phyloP scores from a whole-genome alignment of 2,888 invertebrate genomes.

The Synanthedon andrenaeformis region DNA sequence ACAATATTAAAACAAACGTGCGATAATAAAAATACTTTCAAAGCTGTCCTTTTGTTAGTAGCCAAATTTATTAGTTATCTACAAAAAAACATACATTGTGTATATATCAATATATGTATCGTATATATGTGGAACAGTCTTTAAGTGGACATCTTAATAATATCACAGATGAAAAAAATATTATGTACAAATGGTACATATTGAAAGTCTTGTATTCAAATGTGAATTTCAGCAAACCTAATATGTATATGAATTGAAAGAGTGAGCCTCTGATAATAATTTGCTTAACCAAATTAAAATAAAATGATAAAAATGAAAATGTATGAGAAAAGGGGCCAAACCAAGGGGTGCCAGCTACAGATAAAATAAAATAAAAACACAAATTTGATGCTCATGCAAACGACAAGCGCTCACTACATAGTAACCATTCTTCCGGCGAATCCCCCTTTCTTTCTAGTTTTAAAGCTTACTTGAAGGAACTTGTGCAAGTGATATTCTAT shows the following conservation, averaged over 20 bases:
- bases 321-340: slow-evolving; percentile 52
- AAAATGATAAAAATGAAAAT: not conserved
- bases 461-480: not conserved
- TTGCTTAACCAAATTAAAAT: not conserved
- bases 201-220: not conserved
- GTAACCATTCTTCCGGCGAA: slow-evolving; percentile 28
- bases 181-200: not conserved
- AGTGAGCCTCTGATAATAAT: not conserved
- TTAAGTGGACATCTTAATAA: not conserved
- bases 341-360: slow-evolving; percentile 69
- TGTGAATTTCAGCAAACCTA: not conserved
- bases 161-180: not conserved
- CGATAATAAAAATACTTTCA: slow-evolving; percentile 7
- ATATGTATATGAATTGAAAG: not conserved
- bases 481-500: too few relatives aligned
- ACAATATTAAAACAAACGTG: slow-evolving; percentile 8
- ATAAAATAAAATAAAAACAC: slow-evolving; percentile 33
- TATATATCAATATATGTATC: not conserved
- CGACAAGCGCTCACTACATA: slow-evolving; percentile 49
- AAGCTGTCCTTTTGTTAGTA: slow-evolving; percentile 14
- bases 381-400: slow-evolving; percentile 54
- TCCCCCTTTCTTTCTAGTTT: not conserved
- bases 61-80: slow-evolving; percentile 21
- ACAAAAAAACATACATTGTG: slow-evolving; percentile 13
- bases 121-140: not conserved